A percentile compares a stretch with the other conserved stretches of the same genome.
Evolutionary conservation across 2,113 vertebrate species (phyloP).

Genomic region (Corythaixoides concolor): DNA sequence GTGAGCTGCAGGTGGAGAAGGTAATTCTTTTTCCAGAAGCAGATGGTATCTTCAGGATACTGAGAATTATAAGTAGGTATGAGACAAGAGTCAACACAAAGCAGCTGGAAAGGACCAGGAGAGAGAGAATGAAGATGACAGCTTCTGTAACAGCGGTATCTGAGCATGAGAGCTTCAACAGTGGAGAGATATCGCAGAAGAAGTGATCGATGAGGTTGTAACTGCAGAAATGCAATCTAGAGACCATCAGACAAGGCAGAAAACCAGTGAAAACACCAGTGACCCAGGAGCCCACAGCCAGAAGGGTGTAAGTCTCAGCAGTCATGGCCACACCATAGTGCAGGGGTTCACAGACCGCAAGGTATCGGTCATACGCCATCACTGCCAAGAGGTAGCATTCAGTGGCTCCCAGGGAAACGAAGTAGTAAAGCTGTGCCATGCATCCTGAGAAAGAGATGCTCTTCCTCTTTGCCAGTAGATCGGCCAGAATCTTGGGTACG

Average conservation of each 20-base stretch:
- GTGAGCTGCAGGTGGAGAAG: constrained; percentile 57
- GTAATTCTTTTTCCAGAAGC: not conserved
- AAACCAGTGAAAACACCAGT: constrained; percentile 25
- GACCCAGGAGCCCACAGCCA: not conserved
- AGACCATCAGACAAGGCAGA: not conserved
- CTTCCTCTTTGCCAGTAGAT: not conserved
- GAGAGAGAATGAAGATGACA: not conserved
- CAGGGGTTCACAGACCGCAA: not conserved
- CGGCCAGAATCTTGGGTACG: constrained; percentile 21
- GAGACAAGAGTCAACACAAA: constrained; percentile 28
- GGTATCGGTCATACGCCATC: constrained; percentile 32
- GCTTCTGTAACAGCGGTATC: not conserved
- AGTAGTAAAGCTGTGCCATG: constrained; percentile 44
- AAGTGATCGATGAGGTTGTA: constrained; percentile 36
- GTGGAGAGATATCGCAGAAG: constrained; percentile 41
- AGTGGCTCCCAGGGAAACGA: constrained; percentile 15
- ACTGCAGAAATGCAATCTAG: constrained; percentile 19
- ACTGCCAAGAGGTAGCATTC: constrained; percentile 44
- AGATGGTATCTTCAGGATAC: constrained; percentile 10
- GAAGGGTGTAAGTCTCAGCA: not conserved
- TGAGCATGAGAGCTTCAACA: constrained; percentile 35
- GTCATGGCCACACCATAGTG: not conserved
- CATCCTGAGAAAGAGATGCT: not conserved
- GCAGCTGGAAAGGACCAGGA: not conserved
- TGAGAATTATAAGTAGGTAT: not conserved